A percentile compares a stretch with the other conserved stretches of the same genome.
Conservation (phyloP, 92 coral and sea anemone species). For the Heteractis magnifica region DNA sequence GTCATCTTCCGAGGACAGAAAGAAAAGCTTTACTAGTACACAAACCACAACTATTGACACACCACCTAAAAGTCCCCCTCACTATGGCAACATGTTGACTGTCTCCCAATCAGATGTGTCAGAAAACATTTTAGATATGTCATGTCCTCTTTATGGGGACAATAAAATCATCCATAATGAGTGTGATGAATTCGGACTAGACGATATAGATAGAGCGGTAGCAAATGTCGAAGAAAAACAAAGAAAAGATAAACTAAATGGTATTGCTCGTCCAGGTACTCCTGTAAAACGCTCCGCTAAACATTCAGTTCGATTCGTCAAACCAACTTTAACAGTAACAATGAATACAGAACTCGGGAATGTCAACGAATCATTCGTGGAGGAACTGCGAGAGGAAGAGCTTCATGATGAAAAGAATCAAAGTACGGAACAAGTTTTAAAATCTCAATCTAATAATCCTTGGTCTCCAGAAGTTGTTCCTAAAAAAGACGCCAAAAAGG, state of each 20-base stretch:
- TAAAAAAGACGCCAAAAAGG: constrained; percentile 16
- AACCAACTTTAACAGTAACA: constrained; percentile 87
- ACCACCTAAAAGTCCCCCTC: constrained; percentile 89
- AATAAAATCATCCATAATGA: constrained; percentile 52
- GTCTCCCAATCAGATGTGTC: constrained; percentile 74
- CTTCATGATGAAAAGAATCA: neutral
- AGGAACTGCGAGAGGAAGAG: constrained; percentile 37
- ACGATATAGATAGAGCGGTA: constrained; percentile 65
- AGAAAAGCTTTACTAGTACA: constrained; percentile 90
- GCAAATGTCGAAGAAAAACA: constrained; percentile 50
- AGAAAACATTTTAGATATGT: constrained; percentile 65
- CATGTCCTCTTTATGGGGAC: constrained; percentile 40
- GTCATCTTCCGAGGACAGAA: constrained; percentile 67
- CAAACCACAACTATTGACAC: constrained; percentile 91
- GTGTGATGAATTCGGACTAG: constrained; percentile 64
- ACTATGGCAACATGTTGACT: constrained; percentile 73
- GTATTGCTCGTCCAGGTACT: constrained; percentile 55
- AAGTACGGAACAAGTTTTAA: constrained; percentile 3
- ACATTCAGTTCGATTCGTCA: constrained; percentile 79
- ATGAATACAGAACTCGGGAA: constrained; percentile 29
- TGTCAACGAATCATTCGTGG: constrained; percentile 56
- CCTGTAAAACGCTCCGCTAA: constrained; percentile 54
- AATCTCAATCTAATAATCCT: neutral
- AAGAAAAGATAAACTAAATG: constrained; percentile 39
- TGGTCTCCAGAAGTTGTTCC: neutral